phyloP scores from a whole-genome alignment of 2,797 vertebrate genomes.

The Neosilurus hyrtlii region DNA sequence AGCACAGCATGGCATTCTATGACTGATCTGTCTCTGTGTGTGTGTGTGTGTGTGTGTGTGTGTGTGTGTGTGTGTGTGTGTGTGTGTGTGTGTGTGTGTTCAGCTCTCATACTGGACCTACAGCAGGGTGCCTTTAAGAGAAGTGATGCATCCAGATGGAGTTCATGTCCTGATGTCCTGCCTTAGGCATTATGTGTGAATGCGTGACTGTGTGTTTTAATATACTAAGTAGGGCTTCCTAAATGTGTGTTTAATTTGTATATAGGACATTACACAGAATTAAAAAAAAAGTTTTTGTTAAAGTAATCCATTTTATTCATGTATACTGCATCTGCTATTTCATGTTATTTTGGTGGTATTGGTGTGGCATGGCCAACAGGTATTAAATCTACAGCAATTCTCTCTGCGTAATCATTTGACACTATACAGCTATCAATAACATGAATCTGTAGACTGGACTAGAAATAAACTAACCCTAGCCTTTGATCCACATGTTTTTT shows the following conservation, averaged over 20 bases:
- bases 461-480: background rate
- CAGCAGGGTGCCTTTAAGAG: constrained; percentile 19
- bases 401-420: background rate
- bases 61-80: constrained; percentile 4
- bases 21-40: background rate
- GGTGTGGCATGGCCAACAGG: background rate
- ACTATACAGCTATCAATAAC: background rate
- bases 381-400: background rate
- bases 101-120: background rate
- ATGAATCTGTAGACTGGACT: background rate
- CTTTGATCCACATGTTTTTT: background rate
- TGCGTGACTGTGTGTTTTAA: constrained; percentile 22
- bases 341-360: background rate
- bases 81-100: constrained; percentile 1
- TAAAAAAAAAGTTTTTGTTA: background rate
- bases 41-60: background rate
- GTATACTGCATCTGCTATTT: background rate
- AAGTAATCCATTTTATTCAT: background rate
- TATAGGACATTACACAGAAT: too few relatives aligned
- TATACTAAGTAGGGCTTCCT: background rate
- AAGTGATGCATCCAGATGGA: constrained; percentile 44
- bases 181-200: constrained; percentile 28
- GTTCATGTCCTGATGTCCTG: constrained; percentile 35
- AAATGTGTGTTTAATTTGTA: background rate
- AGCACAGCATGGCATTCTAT: background rate